Conservation (phyloP, 2,888 invertebrate genomes). For the Steinernema carpocapsae region DNA sequence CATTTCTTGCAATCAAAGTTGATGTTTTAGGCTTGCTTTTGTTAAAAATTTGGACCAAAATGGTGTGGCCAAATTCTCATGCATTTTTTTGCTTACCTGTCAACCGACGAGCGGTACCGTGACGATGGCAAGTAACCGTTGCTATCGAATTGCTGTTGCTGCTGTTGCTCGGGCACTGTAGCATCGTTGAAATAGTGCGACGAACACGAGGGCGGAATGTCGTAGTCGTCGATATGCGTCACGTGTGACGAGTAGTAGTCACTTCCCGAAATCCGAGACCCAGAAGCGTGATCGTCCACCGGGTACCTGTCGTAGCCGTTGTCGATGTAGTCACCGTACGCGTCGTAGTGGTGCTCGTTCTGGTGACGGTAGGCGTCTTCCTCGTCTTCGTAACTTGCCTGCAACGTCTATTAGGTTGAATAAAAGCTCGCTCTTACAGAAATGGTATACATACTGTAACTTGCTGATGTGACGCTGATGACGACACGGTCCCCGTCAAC, state of each 20-base stretch:
- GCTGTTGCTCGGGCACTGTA: neutral
- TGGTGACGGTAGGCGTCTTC: constrained; percentile 48
- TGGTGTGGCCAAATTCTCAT: too few species aligned
- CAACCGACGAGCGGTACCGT: neutral
- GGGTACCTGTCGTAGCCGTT: constrained; percentile 38
- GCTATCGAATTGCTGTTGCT: neutral
- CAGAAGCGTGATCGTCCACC: constrained; percentile 20
- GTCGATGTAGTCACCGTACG: neutral
- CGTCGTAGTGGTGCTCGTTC: constrained; percentile 29
- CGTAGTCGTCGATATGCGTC: constrained; percentile 24
- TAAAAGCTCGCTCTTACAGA: constrained; percentile 1
- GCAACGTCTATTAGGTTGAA: constrained; percentile 42
- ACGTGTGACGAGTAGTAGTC: constrained; percentile 20
- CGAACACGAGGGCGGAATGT: constrained; percentile 17
- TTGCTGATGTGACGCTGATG: neutral
- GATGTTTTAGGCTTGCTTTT: too few species aligned
- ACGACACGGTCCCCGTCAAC: neutral
- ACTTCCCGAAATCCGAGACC: neutral
- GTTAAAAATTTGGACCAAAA: too few species aligned
- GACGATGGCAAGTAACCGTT: constrained; percentile 9
- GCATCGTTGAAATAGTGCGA: constrained; percentile 26
- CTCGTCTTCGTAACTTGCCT: constrained; percentile 62
- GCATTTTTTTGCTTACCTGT: too few species aligned
- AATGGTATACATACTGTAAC: neutral
- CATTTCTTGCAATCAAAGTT: too few species aligned